phyloP scores from a whole-genome alignment of 2,113 vertebrate genomes.

The Scytalopus superciliaris region DNA sequence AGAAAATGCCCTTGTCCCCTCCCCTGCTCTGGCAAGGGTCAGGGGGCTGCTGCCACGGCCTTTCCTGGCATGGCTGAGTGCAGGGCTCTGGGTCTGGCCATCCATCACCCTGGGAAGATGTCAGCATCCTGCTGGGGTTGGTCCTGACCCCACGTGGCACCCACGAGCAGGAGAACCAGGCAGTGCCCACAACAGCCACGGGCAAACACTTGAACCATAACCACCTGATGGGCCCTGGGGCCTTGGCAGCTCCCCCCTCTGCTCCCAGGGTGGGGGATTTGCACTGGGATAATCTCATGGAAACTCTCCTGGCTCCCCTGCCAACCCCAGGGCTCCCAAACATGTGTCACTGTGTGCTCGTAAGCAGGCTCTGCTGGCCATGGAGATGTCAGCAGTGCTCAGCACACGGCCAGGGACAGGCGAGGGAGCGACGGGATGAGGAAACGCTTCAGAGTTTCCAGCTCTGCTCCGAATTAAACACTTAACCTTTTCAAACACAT shows the following conservation, averaged over 20 bases:
- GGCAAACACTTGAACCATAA: background rate
- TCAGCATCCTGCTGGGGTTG: background rate
- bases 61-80: background rate
- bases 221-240: fast-evolving
- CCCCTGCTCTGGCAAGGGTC: fast-evolving
- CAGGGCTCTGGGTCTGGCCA: background rate
- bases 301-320: background rate
- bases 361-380: background rate
- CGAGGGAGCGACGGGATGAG: background rate
- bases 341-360: background rate
- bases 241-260: background rate
- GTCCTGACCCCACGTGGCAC: fast-evolving
- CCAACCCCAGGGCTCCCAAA: background rate
- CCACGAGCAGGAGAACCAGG: background rate
- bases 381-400: background rate
- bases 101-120: background rate
- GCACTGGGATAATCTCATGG: background rate
- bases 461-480: slow-evolving; percentile 16
- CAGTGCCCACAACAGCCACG: background rate
- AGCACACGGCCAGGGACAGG: background rate
- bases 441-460: slow-evolving; percentile 60
- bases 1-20: background rate
- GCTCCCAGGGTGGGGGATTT: background rate
- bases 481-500: slow-evolving; percentile 29
- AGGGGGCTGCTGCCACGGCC: background rate